Conservation (phyloP, 2,797 vertebrate species). For the Valencia hispanica region DNA sequence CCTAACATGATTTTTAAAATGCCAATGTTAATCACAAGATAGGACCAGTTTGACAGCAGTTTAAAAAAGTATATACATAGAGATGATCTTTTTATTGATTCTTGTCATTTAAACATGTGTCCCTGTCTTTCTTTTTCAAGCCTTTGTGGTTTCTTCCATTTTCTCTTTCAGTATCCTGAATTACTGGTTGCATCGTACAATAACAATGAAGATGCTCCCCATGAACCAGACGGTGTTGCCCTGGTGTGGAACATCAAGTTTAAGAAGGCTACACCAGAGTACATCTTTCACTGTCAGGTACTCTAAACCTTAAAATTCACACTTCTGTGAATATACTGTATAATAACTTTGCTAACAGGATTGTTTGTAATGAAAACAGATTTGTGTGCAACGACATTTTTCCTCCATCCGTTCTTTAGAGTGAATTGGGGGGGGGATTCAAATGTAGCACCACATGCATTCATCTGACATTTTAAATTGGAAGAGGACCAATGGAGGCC, state of each 20-base stretch:
- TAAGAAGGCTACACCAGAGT: constrained; percentile 96
- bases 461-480: background rate
- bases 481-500: constrained; percentile 8
- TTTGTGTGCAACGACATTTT: background rate
- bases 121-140: background rate
- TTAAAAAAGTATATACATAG: background rate
- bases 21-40: background rate
- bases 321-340: background rate
- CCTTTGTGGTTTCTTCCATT: background rate
- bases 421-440: background rate
- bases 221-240: constrained; percentile 95
- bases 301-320: constrained; percentile 12
- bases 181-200: constrained; percentile 97
- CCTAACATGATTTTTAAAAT: background rate
- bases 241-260: constrained; percentile 99
- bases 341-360: background rate
- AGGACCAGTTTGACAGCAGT: background rate
- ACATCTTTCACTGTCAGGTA: constrained; percentile 99
- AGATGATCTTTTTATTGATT: background rate
- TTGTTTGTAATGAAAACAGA: background rate
- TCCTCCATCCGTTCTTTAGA: background rate
- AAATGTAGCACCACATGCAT: background rate
- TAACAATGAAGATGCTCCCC: constrained; percentile 96
- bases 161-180: constrained; percentile 88
- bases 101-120: constrained; percentile 2